phyloP scores from a whole-genome alignment of 2,113 vertebrate species.

The Guaruba guarouba region DNA sequence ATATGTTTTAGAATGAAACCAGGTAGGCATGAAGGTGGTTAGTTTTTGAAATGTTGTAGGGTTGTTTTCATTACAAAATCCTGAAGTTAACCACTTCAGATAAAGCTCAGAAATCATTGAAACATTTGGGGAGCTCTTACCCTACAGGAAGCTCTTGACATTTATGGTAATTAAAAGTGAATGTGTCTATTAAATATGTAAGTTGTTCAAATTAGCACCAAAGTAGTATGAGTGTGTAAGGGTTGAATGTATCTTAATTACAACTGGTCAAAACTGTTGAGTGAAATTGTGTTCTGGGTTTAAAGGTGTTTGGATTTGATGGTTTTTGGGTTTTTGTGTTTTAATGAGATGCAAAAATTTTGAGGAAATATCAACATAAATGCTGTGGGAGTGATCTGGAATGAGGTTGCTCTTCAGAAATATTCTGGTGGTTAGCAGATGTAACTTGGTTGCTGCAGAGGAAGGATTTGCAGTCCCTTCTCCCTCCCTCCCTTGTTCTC shows the following conservation, averaged over 20 bases:
- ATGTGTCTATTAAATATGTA: slow-evolving; percentile 54
- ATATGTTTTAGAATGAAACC: slow-evolving; percentile 10
- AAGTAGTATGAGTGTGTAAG: neutral
- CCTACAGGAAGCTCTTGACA: slow-evolving; percentile 60
- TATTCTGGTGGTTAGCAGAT: neutral
- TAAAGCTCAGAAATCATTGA: slow-evolving; percentile 52
- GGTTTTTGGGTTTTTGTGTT: neutral
- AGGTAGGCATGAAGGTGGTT: neutral
- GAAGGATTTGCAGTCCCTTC: neutral
- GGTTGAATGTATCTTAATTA: neutral
- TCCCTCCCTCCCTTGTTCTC: neutral
- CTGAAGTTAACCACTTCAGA: slow-evolving; percentile 54
- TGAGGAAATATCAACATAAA: neutral
- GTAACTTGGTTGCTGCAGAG: neutral
- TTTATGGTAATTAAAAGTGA: slow-evolving; percentile 65
- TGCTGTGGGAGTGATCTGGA: neutral
- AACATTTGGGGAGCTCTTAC: slow-evolving; percentile 53
- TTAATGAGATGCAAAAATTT: neutral
- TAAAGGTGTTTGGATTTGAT: neutral
- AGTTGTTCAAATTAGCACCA: slow-evolving; percentile 20
- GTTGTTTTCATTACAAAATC: slow-evolving; percentile 8
- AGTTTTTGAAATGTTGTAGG: neutral
- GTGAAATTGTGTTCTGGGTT: neutral
- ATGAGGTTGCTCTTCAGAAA: neutral
- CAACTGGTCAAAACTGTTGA: neutral